These are phyloP conservation scores for Cirrhinus molitorella DNA, from an alignment of 2,797 vertebrate species.

Conservation along the genomic window DNA sequence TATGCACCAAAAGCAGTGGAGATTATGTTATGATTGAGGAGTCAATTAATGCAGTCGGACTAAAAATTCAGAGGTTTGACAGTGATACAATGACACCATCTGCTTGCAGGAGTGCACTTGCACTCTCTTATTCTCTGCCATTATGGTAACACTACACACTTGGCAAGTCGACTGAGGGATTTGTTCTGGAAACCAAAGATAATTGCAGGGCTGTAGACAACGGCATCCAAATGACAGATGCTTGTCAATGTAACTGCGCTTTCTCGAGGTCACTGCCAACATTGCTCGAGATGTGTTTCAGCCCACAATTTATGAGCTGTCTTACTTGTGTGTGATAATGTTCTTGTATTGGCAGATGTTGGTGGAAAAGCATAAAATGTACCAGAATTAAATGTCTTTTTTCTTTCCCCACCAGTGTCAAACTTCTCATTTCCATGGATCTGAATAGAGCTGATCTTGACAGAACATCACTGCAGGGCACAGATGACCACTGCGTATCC, in stretches of 20 bases:
- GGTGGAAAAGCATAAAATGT: slow-evolving; percentile 19
- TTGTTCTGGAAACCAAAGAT: slow-evolving; percentile 62
- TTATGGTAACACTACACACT: slow-evolving; percentile 56
- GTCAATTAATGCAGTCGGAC: slow-evolving; percentile 64
- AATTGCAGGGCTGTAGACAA: slow-evolving; percentile 50
- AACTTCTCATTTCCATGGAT: slow-evolving; percentile 29
- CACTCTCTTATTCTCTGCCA: slow-evolving; percentile 48
- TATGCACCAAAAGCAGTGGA: slow-evolving; percentile 30
- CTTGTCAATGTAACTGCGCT: slow-evolving; percentile 40
- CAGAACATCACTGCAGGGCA: slow-evolving; percentile 43
- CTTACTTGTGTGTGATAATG: slow-evolving; percentile 12
- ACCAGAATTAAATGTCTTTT: slow-evolving; percentile 13
- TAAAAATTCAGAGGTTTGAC: slow-evolving; percentile 66
- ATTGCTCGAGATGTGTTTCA: slow-evolving; percentile 23
- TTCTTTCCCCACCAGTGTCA: slow-evolving; percentile 35
- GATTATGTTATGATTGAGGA: slow-evolving; percentile 60
- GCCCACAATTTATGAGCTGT: slow-evolving; percentile 30
- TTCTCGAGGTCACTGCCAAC: slow-evolving; percentile 48
- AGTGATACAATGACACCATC: slow-evolving; percentile 75
- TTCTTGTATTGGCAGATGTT: slow-evolving; percentile 1
- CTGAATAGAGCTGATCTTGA: slow-evolving; percentile 39
- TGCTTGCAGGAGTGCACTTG: slow-evolving; percentile 65
- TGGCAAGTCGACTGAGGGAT: slow-evolving; percentile 54
- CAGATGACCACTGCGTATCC: slow-evolving; percentile 38
- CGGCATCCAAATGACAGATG: slow-evolving; percentile 34